Evolutionary conservation across 1,140 invertebrate genomes (phyloP).

Genomic region (Chironomus striatipennis): DNA sequence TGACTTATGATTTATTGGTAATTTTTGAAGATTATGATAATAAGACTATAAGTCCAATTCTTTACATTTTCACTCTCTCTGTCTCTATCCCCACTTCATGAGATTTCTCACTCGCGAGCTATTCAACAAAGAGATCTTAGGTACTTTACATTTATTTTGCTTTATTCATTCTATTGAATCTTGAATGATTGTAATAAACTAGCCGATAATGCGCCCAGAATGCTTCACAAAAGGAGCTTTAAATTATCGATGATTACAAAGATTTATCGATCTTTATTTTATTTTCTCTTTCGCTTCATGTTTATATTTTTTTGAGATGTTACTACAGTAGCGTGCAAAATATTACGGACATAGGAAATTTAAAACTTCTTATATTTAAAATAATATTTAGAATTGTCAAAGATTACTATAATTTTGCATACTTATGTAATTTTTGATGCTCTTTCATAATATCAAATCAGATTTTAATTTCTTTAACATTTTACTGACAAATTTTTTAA

Average conservation of each 20-base stretch:
- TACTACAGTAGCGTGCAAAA: too few species aligned
- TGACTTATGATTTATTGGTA: constrained; percentile 21
- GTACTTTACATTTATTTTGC: background rate
- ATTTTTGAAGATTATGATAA: constrained; percentile 6
- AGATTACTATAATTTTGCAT: too few species aligned
- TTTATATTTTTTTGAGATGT: too few species aligned
- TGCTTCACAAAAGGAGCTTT: background rate
- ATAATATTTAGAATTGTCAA: too few species aligned
- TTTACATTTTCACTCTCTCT: background rate
- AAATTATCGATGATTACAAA: constrained; percentile 23
- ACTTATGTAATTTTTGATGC: too few species aligned
- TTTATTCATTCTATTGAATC: constrained; percentile 1
- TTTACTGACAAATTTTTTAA: too few species aligned
- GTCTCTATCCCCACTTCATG: background rate
- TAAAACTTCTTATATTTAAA: too few species aligned
- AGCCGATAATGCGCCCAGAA: constrained; percentile 15
- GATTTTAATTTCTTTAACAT: too few species aligned
- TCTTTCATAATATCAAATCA: too few species aligned
- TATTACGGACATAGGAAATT: too few species aligned
- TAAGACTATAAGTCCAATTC: constrained; percentile 22
- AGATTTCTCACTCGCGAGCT: background rate
- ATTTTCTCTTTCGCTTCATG: background rate
- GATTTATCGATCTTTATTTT: constrained; percentile 20
- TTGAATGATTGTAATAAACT: constrained; percentile 21
- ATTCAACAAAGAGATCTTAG: background rate